Evolutionary conservation across 2,797 vertebrate genomes (phyloP), one percentile per base, ranked within the genome.

Genomic region (Hozukius guyotensis): DNA sequence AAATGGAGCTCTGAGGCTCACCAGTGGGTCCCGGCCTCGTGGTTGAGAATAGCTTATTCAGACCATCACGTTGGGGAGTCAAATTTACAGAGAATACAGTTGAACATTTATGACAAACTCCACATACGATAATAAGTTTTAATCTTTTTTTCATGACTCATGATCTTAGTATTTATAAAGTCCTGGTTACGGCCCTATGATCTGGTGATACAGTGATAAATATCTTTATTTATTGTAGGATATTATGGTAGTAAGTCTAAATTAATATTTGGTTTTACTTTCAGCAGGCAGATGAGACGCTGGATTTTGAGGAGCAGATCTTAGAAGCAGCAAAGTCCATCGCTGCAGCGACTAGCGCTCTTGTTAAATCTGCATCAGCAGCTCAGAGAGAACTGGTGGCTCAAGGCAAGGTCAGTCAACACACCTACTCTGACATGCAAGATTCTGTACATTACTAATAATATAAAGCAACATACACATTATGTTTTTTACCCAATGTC

Each of bases 251-350:
- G 2, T 64, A 60, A 46, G 8, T 77, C 59, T 71, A 56, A 88
- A 32, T 49, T 38, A 20, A 27, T 5, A 8, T 88, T 62, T 88
- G 59, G 8, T 90, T 88, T 77, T 77, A 34, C 52, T 81, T 77
- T 67, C 96, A 99, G 98, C 97, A 99, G 96, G 98, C 98, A 16
- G 98, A 99, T 52, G 98, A 99, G 94, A 97, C 97, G 6, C 95
- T 99, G 96, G 97, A 99, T 93, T 99, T 99, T 80, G 98, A 99
- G 94, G 98, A 99, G 88, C 98, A 99, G 96, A 99, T 99, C 89
- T 94, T 99, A 75, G 98, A 99, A 93, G 98, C 98, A 10, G 98
- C 98, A 24, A 99, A 99, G 77, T 98, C 98, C 91, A 99, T 99
- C 70, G 98, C 98, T 49, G 98, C 98, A 14, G 98, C 98, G 52